phyloP scores from a whole-genome alignment of 2,888 invertebrate genomes.

The Lampropteryx suffumata region DNA sequence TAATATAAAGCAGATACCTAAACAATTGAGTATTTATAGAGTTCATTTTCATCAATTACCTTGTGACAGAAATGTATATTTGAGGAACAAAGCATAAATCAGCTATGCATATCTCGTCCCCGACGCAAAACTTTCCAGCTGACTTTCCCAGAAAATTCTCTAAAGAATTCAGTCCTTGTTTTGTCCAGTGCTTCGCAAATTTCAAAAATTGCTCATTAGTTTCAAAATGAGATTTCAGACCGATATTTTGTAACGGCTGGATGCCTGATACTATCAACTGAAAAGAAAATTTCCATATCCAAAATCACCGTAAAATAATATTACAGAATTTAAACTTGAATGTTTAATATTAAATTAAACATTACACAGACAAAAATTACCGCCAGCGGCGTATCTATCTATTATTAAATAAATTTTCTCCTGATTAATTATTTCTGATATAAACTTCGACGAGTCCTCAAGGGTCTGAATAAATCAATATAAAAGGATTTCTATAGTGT shows the following conservation, averaged over 20 bases:
- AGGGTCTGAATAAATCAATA: too few relatives aligned
- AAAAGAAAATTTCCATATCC: conserved; percentile 44
- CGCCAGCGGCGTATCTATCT: too few relatives aligned
- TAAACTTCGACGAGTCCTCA: too few relatives aligned
- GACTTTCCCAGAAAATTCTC: conserved; percentile 74
- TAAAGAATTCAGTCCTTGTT: conserved; percentile 80
- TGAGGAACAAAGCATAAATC: conserved; percentile 87
- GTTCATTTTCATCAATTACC: conserved; percentile 53
- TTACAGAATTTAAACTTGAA: too few relatives aligned
- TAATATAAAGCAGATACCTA: too few relatives aligned
- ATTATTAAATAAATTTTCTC: too few relatives aligned
- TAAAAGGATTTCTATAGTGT: too few relatives aligned
- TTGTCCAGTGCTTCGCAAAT: conserved; percentile 80
- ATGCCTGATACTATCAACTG: conserved; percentile 85
- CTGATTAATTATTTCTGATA: too few relatives aligned
- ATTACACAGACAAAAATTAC: too few relatives aligned
- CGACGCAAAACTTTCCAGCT: conserved; percentile 83
- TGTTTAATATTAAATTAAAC: too few relatives aligned
- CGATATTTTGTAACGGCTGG: conserved; percentile 87
- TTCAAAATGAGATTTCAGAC: conserved; percentile 65
- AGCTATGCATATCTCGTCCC: conserved; percentile 85
- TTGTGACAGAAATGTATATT: conserved; percentile 80
- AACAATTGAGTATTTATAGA: too few relatives aligned
- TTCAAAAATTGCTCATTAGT: conserved; percentile 63
- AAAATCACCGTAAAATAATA: too few relatives aligned